Evolutionary conservation across 2,797 vertebrate species (phyloP).

Genomic region (Rhadinocentrus ornatus): DNA sequence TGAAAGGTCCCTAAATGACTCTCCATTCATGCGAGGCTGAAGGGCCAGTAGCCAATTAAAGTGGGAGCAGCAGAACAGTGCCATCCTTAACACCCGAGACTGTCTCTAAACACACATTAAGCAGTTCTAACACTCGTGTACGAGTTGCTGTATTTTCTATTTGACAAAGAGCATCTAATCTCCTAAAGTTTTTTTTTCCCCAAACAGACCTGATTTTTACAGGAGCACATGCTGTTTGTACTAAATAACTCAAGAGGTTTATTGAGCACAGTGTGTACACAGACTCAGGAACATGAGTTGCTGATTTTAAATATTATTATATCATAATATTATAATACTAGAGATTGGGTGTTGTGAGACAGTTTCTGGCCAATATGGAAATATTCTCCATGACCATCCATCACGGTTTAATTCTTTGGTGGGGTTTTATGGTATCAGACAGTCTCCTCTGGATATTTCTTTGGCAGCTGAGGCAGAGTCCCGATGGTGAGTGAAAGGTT

Average conservation of each 20-base stretch:
- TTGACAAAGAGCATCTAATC: slow-evolving; percentile 59
- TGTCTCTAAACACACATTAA: slow-evolving; percentile 70
- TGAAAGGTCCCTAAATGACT: slow-evolving; percentile 86
- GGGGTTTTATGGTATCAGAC: slow-evolving; percentile 58
- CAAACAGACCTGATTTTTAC: slow-evolving; percentile 42
- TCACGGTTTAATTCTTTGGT: slow-evolving; percentile 52
- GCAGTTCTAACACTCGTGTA: slow-evolving; percentile 36
- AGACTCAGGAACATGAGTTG: slow-evolving; percentile 41
- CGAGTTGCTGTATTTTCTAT: slow-evolving; percentile 40
- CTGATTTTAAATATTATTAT: slow-evolving; percentile 66
- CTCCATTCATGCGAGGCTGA: slow-evolving; percentile 82
- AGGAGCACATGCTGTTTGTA: slow-evolving; percentile 26
- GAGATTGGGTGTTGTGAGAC: slow-evolving; percentile 28
- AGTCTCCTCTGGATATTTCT: slow-evolving; percentile 56
- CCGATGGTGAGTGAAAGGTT: slow-evolving; percentile 30
- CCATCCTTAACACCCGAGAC: slow-evolving; percentile 67
- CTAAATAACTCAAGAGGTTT: slow-evolving; percentile 50
- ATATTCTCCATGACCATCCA: slow-evolving; percentile 41
- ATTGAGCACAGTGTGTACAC: slow-evolving; percentile 38
- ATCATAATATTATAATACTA: slow-evolving; percentile 41
- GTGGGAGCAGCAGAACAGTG: slow-evolving; percentile 74
- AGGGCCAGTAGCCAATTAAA: slow-evolving; percentile 85
- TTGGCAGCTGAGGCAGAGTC: slow-evolving; percentile 48
- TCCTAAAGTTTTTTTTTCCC: slow-evolving; percentile 44
- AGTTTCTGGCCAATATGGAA: slow-evolving; percentile 30